These are phyloP conservation scores for Perognathus longimembris DNA, from an alignment of 2,113 vertebrate genomes.

Conservation along the genomic window DNA sequence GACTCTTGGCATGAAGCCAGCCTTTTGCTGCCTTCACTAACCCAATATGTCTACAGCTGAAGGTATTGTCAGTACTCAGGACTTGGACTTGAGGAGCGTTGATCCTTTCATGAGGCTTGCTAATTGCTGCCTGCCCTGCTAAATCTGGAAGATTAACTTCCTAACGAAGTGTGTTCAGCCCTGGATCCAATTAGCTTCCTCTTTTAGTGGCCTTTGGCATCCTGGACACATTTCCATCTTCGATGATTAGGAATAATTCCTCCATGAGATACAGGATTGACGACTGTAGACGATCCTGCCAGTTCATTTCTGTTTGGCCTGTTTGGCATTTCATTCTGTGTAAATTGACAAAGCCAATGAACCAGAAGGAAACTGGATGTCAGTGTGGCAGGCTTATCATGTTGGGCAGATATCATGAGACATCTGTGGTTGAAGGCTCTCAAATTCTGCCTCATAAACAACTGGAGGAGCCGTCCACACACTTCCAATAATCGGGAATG, in stretches of 20 bases:
- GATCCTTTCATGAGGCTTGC: conserved; percentile 54
- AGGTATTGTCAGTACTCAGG: conserved; percentile 20
- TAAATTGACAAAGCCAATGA: conserved; percentile 13
- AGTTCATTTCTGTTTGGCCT: background rate
- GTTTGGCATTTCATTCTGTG: background rate
- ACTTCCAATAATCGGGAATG: conserved; percentile 60
- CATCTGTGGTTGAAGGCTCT: conserved; percentile 62
- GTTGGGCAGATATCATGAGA: background rate
- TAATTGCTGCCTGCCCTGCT: background rate
- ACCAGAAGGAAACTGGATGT: background rate
- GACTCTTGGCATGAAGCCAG: background rate
- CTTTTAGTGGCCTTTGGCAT: background rate
- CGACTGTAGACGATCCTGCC: background rate
- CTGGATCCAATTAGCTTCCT: conserved; percentile 60
- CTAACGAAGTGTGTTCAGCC: background rate
- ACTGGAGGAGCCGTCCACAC: conserved; percentile 44
- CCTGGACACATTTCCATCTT: background rate
- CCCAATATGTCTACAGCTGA: conserved; percentile 7
- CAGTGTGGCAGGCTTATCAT: background rate
- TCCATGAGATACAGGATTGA: background rate
- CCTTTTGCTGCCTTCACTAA: background rate
- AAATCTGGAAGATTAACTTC: conserved; percentile 56
- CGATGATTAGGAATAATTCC: background rate
- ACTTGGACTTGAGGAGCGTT: background rate
- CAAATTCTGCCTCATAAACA: conserved; percentile 40